Base-by-base conservation (phyloP, 2,888 invertebrate genomes). In the Caenorhabditis sp. region DNA sequence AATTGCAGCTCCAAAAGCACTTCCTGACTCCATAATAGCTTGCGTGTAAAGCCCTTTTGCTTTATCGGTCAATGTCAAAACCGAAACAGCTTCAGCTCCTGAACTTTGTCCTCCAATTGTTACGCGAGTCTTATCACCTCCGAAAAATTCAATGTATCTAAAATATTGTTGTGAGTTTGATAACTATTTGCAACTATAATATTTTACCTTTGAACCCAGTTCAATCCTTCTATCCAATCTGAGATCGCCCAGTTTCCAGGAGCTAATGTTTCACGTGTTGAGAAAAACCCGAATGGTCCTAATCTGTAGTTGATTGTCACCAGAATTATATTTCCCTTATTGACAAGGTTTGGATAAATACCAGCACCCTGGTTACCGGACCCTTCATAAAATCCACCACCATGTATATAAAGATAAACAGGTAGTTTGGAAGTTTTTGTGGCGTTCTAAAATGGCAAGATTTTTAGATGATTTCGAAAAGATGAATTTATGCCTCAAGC, bases 241-340 rank as follows among this genome's bases (percentile, higher is more conserved):
- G 76, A 74, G 49, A 78, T 60, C 0, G 76, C 78, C 60, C 60
- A 69, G 53, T 78, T 78, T 54, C 78, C 78, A 25, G 73, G 71
- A 31, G 76, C 78, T 52, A 63, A 61, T 17, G 65, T 25, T 17
- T 75, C 72, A 3, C 78, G 63, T 12, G 78, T 76, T 1, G 78
- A 65, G 70, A 78, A 75, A 53, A 78, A 77, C 17, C 77, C 78
- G 56, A 76, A 76, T n/a, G 78, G 76, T 60, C 78, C 78, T 14
- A 78, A 26, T 54, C 78, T 58, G n/a, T 78, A 78, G 52, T 78
- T 78, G 43, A 76, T 56, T 1, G 73, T 66, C 0, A 78, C 76
- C 64, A 78, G 10, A 1, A 78, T 59, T 23, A 77, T 63, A 0
- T 57, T 63, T 26, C 78, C 78, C 20, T 66, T 65, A 58, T 78